Conservation (phyloP, 2,888 invertebrate genomes). For the Agonum fuliginosum region DNA sequence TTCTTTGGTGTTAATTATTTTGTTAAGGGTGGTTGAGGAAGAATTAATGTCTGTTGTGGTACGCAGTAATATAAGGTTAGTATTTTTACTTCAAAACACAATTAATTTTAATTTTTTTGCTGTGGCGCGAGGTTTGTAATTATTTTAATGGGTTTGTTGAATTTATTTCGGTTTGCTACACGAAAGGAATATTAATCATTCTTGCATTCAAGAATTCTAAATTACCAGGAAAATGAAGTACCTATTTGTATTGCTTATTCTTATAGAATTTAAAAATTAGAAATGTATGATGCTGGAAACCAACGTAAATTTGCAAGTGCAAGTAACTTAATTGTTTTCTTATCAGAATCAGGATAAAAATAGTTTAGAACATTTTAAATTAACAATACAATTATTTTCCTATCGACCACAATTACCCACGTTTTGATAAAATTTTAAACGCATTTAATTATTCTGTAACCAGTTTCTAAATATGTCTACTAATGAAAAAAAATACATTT, state of each 20-base stretch:
- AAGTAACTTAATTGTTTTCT: too few relatives aligned
- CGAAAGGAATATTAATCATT: slow-evolving; percentile 40
- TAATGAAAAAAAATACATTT: too few relatives aligned
- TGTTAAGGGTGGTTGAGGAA: slow-evolving; percentile 31
- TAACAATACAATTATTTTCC: too few relatives aligned
- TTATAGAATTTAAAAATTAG: too few relatives aligned
- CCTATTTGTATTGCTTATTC: slow-evolving; percentile 1
- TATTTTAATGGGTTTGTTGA: slow-evolving; percentile 39
- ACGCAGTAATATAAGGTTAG: slow-evolving; percentile 37
- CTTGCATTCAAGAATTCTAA: not conserved
- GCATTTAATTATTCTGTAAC: too few relatives aligned
- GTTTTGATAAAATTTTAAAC: too few relatives aligned
- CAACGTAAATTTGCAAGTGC: too few relatives aligned
- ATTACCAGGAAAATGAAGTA: slow-evolving; percentile 1
- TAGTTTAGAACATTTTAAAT: too few relatives aligned
- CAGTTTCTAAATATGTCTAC: too few relatives aligned
- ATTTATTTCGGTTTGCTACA: slow-evolving; percentile 40
- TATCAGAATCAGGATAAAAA: too few relatives aligned
- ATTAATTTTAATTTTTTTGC: slow-evolving; percentile 47
- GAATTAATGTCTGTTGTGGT: slow-evolving; percentile 50
- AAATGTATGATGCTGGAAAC: too few relatives aligned
- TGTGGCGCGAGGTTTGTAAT: slow-evolving; percentile 34
- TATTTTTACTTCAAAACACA: slow-evolving; percentile 47
- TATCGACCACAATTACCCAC: too few relatives aligned
- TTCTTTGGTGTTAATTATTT: slow-evolving; percentile 53